Base-by-base conservation (phyloP, 1,140 invertebrate genomes). In the Nephila pilipes region DNA sequence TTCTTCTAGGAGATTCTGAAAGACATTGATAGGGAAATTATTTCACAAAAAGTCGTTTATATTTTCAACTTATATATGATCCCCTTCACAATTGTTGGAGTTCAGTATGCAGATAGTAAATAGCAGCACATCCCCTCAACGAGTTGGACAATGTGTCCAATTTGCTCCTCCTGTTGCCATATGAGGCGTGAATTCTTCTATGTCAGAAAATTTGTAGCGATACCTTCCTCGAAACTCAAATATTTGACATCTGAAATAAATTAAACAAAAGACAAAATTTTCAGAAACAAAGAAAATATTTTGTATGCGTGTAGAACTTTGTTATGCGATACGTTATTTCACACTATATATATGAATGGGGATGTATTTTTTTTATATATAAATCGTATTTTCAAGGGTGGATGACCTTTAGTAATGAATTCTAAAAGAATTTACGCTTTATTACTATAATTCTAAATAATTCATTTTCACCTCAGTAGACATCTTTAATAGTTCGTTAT, bases 151-250 rank as follows among this genome's bases (percentile, higher is more conserved):
- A 89, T 89, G 29, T 46, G 69, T 89, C 87, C 87, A 89, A 90
- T 90, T 90, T 90, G 69, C 54, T 80, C 55, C 55, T 90, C 36
- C 46, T 55, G 88, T 38, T 90, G 88, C 69, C 36, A 25, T 57
- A 46, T 80, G 88, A 90, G 69, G 88, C 88, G 75, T 90, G 88
- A 90, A 80, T 90, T 90, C 32, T 80, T 80, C 88, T 80, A 32
- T 90, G 69, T 80, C 65, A 57, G 55, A 46, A 29, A 57, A 79
- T 80, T 90, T 80, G 88, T 90, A 32, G 22, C 88, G 88, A 90
- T 29, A 90, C 63, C 46, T 46, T 54, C 38, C 88, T 57, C 6
- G 36, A 75, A 65, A 90, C 65, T 89, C 87, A 80, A 55, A 63
- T 90, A 79, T 80, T 58, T 90, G 69, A 90, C 69, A 80, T 32